Evolutionary conservation across 2,113 vertebrate species (phyloP).

Genomic region (Craseonycteris thonglongyai): DNA sequence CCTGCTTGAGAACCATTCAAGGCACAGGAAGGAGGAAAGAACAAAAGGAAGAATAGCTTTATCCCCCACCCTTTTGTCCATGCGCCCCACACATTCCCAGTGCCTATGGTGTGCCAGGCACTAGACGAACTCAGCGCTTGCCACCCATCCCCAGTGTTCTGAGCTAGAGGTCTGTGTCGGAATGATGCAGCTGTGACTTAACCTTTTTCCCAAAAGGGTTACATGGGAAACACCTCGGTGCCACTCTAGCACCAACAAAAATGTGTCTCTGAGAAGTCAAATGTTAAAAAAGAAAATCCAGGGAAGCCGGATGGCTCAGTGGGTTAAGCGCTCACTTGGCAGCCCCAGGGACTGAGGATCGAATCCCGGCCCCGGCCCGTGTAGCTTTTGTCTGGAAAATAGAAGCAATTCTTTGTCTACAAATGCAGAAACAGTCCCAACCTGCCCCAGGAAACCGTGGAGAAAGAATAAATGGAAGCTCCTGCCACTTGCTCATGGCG

Average conservation of each 20-base stretch:
- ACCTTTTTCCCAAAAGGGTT: background rate
- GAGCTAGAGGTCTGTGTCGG: background rate
- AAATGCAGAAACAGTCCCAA: background rate
- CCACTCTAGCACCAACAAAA: background rate
- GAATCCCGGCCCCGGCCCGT: too few species aligned
- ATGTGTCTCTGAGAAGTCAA: background rate
- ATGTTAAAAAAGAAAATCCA: background rate
- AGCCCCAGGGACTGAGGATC: too few species aligned
- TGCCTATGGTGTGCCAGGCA: too few species aligned
- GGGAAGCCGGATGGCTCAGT: too few species aligned
- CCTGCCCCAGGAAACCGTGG: background rate
- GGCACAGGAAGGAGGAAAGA: background rate
- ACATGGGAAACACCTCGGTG: background rate
- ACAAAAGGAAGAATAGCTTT: background rate
- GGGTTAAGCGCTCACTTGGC: too few species aligned
- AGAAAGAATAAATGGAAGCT: background rate
- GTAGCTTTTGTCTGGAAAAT: background rate
- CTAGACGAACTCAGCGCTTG: background rate
- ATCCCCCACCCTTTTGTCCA: background rate
- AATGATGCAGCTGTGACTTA: background rate
- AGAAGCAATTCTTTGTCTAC: background rate
- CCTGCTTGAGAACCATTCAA: background rate
- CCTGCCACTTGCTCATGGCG: background rate
- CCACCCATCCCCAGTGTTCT: accelerated
- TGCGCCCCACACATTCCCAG: background rate